phyloP scores from a whole-genome alignment of 1,140 invertebrate species.

The Elysia chlorotica region DNA sequence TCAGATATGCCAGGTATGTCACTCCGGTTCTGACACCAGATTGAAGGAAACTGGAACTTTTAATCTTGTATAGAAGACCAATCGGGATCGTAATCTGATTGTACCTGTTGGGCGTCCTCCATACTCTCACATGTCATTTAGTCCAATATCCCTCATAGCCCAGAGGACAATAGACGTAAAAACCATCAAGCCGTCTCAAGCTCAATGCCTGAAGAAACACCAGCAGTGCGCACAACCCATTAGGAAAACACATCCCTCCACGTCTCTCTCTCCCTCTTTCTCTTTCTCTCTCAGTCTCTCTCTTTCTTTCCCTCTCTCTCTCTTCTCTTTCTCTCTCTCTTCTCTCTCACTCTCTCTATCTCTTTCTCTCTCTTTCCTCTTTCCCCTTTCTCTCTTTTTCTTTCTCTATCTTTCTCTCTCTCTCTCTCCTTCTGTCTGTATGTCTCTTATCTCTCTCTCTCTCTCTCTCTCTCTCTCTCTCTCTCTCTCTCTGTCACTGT shows the following conservation, averaged over 20 bases:
- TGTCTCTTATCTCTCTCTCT: background rate
- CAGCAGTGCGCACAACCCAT: no score
- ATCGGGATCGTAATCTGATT: background rate
- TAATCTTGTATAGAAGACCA: background rate
- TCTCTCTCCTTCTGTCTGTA: background rate
- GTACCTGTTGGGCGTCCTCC: no score
- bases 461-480: background rate
- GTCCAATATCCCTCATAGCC: background rate
- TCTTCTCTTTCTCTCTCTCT: background rate
- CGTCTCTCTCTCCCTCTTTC: background rate
- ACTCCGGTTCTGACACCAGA: no score
- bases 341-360: background rate
- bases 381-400: background rate
- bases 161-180: background rate
- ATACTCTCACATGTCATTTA: no score
- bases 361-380: slow-evolving; percentile 1
- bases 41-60: background rate
- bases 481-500: background rate
- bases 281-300: background rate
- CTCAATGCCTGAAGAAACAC: no score
- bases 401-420: background rate
- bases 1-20: background rate
- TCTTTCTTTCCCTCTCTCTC: background rate
- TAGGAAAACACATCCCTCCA: background rate
- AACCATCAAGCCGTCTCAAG: no score